Percentiles rank a stretch among this genome's conserved stretches.
Evolutionary conservation across 2,888 invertebrate species (phyloP).

Genomic region (Leptopilina syphax): DNA sequence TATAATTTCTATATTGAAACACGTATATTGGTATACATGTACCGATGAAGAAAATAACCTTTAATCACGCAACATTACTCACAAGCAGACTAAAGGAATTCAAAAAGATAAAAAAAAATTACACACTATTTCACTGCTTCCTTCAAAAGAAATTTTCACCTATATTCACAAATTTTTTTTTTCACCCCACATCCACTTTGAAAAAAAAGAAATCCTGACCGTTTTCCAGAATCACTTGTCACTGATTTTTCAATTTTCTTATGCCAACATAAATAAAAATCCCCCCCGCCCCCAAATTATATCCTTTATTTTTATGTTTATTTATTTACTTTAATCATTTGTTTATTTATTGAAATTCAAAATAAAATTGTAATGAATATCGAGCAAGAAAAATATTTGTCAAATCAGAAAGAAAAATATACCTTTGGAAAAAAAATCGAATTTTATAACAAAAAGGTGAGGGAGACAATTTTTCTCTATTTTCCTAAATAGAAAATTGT

Average conservation of each 20-base stretch:
- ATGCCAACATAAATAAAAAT: too few relatives aligned
- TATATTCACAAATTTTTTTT: neutral
- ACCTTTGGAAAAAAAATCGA: neutral
- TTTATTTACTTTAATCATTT: too few relatives aligned
- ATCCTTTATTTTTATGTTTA: too few relatives aligned
- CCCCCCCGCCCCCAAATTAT: too few relatives aligned
- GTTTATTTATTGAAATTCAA: too few relatives aligned
- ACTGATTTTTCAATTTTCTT: neutral
- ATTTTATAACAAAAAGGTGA: neutral
- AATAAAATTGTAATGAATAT: neutral
- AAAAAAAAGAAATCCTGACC: neutral
- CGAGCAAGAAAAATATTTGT: constrained; percentile 20
- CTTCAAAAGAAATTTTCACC: constrained; percentile 1
- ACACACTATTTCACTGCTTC: neutral
- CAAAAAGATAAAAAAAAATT: neutral
- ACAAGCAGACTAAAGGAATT: neutral
- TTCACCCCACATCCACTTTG: neutral
- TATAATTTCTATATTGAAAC: neutral
- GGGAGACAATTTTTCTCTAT: neutral
- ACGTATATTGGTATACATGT: too few relatives aligned
- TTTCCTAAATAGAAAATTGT: neutral
- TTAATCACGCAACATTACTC: constrained; percentile 8
- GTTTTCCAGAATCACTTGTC: neutral
- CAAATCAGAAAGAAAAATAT: neutral
- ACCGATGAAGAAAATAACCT: neutral